Base-by-base conservation (phyloP, 2,113 vertebrate genomes). In the Tachysurus vachellii region DNA sequence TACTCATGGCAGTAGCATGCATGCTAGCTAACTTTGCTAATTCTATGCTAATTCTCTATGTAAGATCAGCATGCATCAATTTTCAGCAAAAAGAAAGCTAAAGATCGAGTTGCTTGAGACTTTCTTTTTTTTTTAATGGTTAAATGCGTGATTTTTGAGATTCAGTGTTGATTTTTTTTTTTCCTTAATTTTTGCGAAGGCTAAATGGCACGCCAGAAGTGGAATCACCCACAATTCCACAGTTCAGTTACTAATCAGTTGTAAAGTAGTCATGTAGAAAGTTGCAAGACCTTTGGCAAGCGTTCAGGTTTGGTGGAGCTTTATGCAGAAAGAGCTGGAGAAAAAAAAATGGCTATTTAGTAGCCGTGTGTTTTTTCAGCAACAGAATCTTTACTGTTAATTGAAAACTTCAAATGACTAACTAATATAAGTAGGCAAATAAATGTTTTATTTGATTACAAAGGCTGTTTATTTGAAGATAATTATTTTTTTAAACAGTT, bases 201-300 rank as follows among this genome's bases (percentile, higher is more conserved):
- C 12, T 54, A 77, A 77, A 28, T 54, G 23, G n/a, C 13, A 28
- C 23, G 23, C 47, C 5, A n/a, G n/a, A n/a, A 26, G 47, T 76
- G 26, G 47, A 53, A 26, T 76, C 12, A 77, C 50, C 26, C 23
- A 54, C 75, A 54, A 54, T 14, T 17, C 26, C 28, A 54, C 23
- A 77, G 75, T 77, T 77, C 50, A 54, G 50, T 28, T 77, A 16
- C 47, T 77, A 77, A 54, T 77, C 75, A 17, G 75, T 28, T 77
- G 44, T 47, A 47, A 47, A 75, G 21, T 47, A 26, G 3, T 47
- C 3, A 11, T 75, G 42, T 75, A 5, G 71, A 50, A 75, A 75
- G 36, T 47, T 44, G 71, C 4, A n/a, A 76, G 73, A 76, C 10
- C 23, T 5, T 76, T 50, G 44, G 23, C 73, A 76, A 76, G 73